Percentiles rank a stretch among this genome's conserved stretches.
Evolutionary conservation across 2,113 vertebrate species (phyloP).

Genomic region (Gymnarchus niloticus): DNA sequence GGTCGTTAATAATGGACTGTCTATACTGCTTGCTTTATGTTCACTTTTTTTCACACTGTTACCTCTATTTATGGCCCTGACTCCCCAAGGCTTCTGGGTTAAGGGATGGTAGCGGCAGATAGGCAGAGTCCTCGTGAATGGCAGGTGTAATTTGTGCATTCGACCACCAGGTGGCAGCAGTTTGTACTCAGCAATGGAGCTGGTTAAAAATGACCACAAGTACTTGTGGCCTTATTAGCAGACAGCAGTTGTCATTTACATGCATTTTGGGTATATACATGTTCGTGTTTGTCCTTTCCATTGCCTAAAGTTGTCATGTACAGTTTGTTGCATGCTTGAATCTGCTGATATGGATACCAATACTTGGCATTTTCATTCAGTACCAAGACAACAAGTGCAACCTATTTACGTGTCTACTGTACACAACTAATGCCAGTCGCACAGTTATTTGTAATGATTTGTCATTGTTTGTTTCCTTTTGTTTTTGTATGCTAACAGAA

Average conservation of each 20-base stretch:
- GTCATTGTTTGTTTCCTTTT: constrained; percentile 9
- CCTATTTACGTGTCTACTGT: constrained; percentile 8
- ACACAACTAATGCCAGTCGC: constrained; percentile 11
- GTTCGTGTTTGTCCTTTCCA: background rate
- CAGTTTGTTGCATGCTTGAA: constrained; percentile 19
- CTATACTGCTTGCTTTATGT: background rate
- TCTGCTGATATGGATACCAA: background rate
- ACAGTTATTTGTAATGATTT: constrained; percentile 4
- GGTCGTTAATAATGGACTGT: background rate
- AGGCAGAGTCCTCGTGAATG: background rate
- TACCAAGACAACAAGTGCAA: background rate
- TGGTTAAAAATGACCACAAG: background rate
- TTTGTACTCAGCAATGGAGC: background rate
- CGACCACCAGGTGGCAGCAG: background rate
- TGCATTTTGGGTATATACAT: background rate
- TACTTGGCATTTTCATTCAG: background rate
- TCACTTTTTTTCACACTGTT: background rate
- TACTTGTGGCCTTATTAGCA: constrained; percentile 16
- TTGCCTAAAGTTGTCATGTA: background rate
- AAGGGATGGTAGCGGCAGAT: background rate
- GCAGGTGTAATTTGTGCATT: background rate
- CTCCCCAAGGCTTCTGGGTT: background rate
- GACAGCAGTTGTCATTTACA: background rate
- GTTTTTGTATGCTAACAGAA: constrained; percentile 17
- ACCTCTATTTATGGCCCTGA: background rate